phyloP scores from a whole-genome alignment of 2,797 vertebrate genomes.

The Gymnocypris eckloni region DNA sequence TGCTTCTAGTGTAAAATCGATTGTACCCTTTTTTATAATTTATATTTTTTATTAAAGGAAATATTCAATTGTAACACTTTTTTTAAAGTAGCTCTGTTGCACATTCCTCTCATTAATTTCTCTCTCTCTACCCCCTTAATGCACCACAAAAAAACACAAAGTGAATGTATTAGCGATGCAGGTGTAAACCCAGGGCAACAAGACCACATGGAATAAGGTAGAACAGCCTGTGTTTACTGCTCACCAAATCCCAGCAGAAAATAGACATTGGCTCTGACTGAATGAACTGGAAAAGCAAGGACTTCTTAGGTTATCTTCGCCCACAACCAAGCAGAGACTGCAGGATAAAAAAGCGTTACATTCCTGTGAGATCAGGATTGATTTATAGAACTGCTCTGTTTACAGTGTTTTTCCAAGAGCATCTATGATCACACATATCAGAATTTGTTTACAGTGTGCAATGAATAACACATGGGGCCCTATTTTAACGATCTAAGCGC shows the following conservation, averaged over 20 bases:
- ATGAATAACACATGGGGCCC: background rate
- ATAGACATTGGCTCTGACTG: constrained; percentile 22
- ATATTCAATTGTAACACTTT: background rate
- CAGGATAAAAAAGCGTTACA: background rate
- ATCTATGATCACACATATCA: background rate
- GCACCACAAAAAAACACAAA: background rate
- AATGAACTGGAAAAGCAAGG: constrained; percentile 27
- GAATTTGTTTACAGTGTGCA: constrained; percentile 14
- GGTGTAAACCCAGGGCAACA: constrained; percentile 5
- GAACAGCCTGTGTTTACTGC: constrained; percentile 9
- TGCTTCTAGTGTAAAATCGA: background rate
- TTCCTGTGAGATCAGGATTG: background rate
- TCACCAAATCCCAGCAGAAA: constrained; percentile 16
- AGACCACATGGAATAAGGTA: constrained; percentile 21
- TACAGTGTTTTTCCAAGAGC: background rate
- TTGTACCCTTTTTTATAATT: background rate
- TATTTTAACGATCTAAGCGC: no score
- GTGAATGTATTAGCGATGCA: constrained; percentile 28
- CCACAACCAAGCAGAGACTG: background rate
- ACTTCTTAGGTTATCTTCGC: background rate
- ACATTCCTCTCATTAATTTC: background rate
- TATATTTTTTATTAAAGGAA: background rate
- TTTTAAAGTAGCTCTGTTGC: background rate
- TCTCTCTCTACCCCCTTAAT: background rate
- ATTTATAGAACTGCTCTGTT: background rate